Evolutionary conservation across 2,888 invertebrate species (phyloP).

Genomic region (Saturnia pavonia): DNA sequence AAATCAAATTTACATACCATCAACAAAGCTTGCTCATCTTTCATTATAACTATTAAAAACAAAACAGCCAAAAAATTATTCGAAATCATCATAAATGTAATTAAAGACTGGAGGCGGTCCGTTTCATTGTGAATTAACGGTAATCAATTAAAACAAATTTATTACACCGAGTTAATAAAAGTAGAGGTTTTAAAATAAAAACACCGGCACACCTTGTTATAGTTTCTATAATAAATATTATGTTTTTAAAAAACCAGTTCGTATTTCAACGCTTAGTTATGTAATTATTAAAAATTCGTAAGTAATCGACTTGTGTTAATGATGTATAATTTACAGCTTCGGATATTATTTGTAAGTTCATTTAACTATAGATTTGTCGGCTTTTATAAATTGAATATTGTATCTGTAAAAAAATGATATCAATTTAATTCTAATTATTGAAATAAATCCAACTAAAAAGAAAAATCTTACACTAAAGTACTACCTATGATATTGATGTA

Average conservation of each 20-base stretch:
- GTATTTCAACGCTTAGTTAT: slow-evolving; percentile 18
- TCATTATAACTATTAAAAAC: slow-evolving; percentile 35
- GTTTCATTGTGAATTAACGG: slow-evolving; percentile 67
- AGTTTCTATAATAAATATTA: slow-evolving; percentile 63
- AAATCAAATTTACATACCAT: slow-evolving; percentile 25
- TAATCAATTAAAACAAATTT: slow-evolving; percentile 73
- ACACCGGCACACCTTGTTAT: slow-evolving; percentile 55
- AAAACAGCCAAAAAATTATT: slow-evolving; percentile 49
- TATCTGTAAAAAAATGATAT: neutral
- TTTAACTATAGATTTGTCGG: slow-evolving; percentile 8
- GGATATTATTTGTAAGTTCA: slow-evolving; percentile 15
- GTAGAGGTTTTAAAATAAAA: slow-evolving; percentile 50
- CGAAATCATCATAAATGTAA: slow-evolving; percentile 65
- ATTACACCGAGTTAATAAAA: slow-evolving; percentile 54
- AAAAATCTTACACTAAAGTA: neutral
- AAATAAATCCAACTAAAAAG: neutral
- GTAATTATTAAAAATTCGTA: slow-evolving; percentile 22
- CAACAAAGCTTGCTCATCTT: slow-evolving; percentile 28
- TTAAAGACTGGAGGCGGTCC: slow-evolving; percentile 64
- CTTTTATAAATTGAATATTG: slow-evolving; percentile 13
- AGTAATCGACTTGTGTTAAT: slow-evolving; percentile 20
- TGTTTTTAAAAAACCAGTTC: slow-evolving; percentile 53
- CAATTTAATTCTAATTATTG: neutral
- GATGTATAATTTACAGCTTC: slow-evolving; percentile 13
- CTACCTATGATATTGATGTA: neutral